phyloP scores from a whole-genome alignment of 1,140 invertebrate species.

The Maconellicoccus hirsutus region DNA sequence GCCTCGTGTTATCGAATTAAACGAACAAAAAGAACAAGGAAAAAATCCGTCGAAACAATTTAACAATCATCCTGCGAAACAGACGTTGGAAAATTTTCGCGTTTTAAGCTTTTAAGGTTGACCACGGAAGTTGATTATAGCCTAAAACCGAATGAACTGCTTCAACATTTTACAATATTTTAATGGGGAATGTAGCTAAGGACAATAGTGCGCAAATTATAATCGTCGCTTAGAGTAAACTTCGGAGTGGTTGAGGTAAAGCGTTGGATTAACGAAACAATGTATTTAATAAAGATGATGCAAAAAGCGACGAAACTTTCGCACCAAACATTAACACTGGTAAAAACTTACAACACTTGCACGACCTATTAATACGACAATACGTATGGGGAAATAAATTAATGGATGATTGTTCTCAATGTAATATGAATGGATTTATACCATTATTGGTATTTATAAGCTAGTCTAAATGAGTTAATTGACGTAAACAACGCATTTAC shows the following conservation, averaged over 20 bases:
- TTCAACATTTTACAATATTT: slow-evolving; percentile 10
- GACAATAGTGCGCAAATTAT: slow-evolving; percentile 8
- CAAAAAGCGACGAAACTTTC: background rate
- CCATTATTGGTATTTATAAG: background rate
- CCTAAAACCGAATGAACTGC: slow-evolving; percentile 3
- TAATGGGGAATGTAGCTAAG: slow-evolving; percentile 8
- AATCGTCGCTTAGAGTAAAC: slow-evolving; percentile 1
- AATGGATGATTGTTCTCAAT: slow-evolving; percentile 1
- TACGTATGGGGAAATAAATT: background rate
- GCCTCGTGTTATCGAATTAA: slow-evolving; percentile 3
- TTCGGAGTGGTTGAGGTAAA: background rate
- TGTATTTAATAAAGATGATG: slow-evolving; percentile 9
- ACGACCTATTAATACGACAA: background rate
- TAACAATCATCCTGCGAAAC: background rate
- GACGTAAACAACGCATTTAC: background rate
- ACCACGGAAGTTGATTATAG: slow-evolving; percentile 7
- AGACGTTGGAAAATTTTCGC: background rate
- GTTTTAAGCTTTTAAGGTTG: slow-evolving; percentile 5
- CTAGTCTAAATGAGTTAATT: background rate
- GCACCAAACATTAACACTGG: background rate
- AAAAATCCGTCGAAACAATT: background rate
- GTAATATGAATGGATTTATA: background rate
- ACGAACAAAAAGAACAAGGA: background rate
- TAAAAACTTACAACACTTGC: slow-evolving; percentile 9
- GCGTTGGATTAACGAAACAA: background rate